phyloP scores from a whole-genome alignment of 2,888 invertebrate species.

The Temnothorax rugatulus region DNA sequence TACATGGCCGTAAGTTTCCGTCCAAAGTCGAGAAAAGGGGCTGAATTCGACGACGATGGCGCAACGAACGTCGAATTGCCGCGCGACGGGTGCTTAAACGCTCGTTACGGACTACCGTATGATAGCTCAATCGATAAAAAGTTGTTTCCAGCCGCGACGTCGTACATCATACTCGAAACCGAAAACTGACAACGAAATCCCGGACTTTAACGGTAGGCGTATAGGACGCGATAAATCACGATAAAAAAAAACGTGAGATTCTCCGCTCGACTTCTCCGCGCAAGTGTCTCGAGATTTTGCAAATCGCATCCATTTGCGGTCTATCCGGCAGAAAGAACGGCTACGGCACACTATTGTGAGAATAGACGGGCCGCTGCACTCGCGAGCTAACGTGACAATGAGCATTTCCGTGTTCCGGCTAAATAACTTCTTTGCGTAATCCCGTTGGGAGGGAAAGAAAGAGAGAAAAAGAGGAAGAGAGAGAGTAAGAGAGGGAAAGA shows the following conservation, averaged over 20 bases:
- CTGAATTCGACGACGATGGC: constrained; percentile 29
- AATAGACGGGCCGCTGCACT: background rate
- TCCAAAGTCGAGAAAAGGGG: constrained; percentile 14
- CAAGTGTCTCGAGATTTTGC: constrained; percentile 21
- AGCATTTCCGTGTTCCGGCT: constrained; percentile 72
- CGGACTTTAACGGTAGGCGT: constrained; percentile 60
- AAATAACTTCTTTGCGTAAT: constrained; percentile 80
- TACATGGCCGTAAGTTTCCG: constrained; percentile 35
- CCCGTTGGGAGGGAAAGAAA: constrained; percentile 48
- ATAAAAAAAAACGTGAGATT: constrained; percentile 59
- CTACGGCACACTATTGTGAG: background rate
- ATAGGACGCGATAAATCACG: constrained; percentile 71
- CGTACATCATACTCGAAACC: constrained; percentile 74
- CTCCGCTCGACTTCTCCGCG: constrained; percentile 21
- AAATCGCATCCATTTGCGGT: constrained; percentile 43
- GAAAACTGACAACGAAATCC: constrained; percentile 74
- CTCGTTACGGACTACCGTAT: constrained; percentile 60
- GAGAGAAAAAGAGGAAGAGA: constrained; percentile 36
- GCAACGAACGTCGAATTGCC: constrained; percentile 22
- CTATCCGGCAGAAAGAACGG: constrained; percentile 7
- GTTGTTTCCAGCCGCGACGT: constrained; percentile 61
- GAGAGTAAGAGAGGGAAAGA: constrained; percentile 42
- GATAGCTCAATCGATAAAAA: constrained; percentile 68
- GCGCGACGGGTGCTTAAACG: constrained; percentile 53
- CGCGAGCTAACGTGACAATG: constrained; percentile 66